These are phyloP conservation scores for Rhagonycha lutea DNA, from an alignment of 2,888 invertebrate species.

Conservation along the genomic window DNA sequence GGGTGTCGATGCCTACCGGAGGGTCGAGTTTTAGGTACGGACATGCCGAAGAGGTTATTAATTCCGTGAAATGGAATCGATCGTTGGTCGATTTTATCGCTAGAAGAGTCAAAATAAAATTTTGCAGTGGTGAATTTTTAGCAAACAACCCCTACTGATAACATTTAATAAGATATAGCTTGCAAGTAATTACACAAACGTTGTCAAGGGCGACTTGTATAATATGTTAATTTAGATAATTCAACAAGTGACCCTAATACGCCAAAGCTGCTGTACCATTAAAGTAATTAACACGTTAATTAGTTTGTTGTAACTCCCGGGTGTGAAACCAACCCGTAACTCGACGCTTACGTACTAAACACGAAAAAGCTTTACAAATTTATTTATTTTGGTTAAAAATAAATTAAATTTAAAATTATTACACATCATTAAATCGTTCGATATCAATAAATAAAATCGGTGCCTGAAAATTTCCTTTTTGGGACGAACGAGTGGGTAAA, in stretches of 20 bases:
- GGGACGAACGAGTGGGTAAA: background rate
- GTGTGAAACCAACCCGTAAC: constrained; percentile 6
- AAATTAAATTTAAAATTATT: background rate
- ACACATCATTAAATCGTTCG: background rate
- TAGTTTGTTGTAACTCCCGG: constrained; percentile 11
- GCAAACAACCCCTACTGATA: background rate
- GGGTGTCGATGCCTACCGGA: too few relatives aligned
- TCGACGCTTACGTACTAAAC: background rate
- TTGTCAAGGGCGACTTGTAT: constrained; percentile 1
- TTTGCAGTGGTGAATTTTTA: background rate
- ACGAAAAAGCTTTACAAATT: background rate
- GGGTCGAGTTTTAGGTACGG: background rate
- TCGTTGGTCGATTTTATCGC: too few relatives aligned
- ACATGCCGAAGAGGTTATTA: background rate
- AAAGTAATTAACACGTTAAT: constrained; percentile 20
- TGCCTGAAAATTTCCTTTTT: background rate
- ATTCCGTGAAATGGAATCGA: background rate
- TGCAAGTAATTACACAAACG: background rate
- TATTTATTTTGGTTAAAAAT: background rate
- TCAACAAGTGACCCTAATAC: constrained; percentile 19
- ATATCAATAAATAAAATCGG: background rate
- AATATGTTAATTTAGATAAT: constrained; percentile 17
- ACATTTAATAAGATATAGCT: background rate
- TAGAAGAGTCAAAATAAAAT: background rate
- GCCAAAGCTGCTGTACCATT: constrained; percentile 12